Evolutionary conservation across 2,113 vertebrate genomes (phyloP).

Genomic region (Anseranas semipalmata): DNA sequence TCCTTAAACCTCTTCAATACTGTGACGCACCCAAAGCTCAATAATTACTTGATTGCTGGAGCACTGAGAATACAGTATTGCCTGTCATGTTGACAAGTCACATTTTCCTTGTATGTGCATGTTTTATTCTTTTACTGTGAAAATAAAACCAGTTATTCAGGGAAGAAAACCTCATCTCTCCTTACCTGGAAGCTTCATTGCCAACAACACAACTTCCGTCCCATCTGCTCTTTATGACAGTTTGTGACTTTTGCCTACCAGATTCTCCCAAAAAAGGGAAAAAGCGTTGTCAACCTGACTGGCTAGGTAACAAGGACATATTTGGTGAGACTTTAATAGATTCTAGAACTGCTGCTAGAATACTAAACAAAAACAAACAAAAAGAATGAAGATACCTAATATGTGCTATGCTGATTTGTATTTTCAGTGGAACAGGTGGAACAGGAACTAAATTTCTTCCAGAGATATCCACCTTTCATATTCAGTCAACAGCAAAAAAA

Average conservation of each 20-base stretch:
- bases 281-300: neutral
- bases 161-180: neutral
- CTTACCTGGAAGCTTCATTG: neutral
- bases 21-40: fast-evolving
- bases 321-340: neutral
- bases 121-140: neutral
- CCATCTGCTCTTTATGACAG: neutral
- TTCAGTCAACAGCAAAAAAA: neutral
- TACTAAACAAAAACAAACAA: neutral
- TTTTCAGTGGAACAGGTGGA: neutral
- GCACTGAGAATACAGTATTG: neutral
- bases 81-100: neutral
- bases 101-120: neutral
- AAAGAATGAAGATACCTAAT: neutral
- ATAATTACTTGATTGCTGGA: neutral
- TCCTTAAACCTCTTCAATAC: neutral
- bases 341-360: neutral
- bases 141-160: neutral
- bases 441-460: neutral
- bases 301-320: neutral
- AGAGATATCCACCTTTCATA: neutral
- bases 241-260: neutral
- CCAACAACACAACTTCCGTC: neutral
- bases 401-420: neutral
- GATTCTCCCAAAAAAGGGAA: neutral